Base-by-base conservation (phyloP, 2,888 invertebrate genomes). In the Dugesia japonica region DNA sequence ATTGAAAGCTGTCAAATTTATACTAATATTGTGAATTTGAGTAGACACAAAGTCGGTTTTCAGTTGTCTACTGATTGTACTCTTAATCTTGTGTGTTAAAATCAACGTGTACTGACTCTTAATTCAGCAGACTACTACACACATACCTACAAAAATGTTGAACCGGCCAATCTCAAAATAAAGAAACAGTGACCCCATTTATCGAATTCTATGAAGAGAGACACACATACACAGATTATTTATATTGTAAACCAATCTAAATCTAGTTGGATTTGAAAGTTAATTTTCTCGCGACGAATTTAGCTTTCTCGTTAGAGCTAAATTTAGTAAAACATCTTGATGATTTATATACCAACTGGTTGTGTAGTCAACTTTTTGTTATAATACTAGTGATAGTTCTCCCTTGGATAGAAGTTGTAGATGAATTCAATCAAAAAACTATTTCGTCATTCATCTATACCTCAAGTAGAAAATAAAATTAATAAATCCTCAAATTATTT, bases 291-390 rank as follows among this genome's bases (percentile, higher is more conserved):
- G 56, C n/a, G 56, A 56, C 56, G 23, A n/a, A 56, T 56, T 56
- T 56, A 56, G 23, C 9, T 56, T 56, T 56, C 56, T 56, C 56
- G 56, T n/a, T 20, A 9, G 17, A 13, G 23, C 56, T 56, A 56
- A 56, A 56, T 56, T 9, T 56, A 56, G 56, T 23, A 56, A 56
- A 56, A 56, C n/a, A 7, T 23, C 23, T 23, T 7, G 17, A 56
- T 56, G 56, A 56, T 56, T 56, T 20, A 56, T 56, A 56, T 56
- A 56, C 56, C 56, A 56, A n/a, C 56, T 4, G 23, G 56, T 56
- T 56, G 56, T 56, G 56, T n/a, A n/a, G 56, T 56, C 17, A n/a
- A 56, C 56, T 56, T 56, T n/a, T 56, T 56, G n/a, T 56, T 56
- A n/a, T 56, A 20, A 20, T 56, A n/a, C 23, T 56, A 56, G 56